Evolutionary conservation across 1,140 invertebrate species (phyloP), one percentile per base, ranked within the genome.

Genomic region (Scylla paramamosain): DNA sequence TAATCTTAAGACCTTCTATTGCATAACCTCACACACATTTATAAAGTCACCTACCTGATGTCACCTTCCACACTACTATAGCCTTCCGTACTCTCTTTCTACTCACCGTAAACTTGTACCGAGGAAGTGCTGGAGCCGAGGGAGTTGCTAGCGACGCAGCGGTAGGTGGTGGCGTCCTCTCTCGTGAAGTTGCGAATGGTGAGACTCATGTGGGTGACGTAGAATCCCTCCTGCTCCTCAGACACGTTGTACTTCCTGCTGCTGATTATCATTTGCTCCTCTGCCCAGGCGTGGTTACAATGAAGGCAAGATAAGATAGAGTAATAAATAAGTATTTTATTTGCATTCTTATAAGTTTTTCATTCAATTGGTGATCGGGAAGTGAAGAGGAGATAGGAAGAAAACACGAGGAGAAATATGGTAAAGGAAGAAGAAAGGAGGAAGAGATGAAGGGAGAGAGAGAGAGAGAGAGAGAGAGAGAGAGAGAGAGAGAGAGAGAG

Each of bases 111-210:
- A 92, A 99, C 97, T 97, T 98, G 98, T 96, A 99, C 99, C 87
- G 98, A 98, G 95, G 99, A 98, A 96, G 99, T 98, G 67, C 98
- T 99, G 96, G 98, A 98, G 89, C 99, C 99, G 7, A 99, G 97
- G 7, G 98, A 98, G 97, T 99, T 99, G 97, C 99, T 99, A 87
- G 99, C 99, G 96, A 99, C 98, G 83, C 96, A 96, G 97, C 98
- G 98, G 97, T 99, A 99, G 4, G 98, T 98, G n/a, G 98, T 98
- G 96, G 98, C 99, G 97, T 99, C 98, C 46, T 97, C 97, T 95
- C 97, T 97, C 95, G 97, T 97, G 91, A 99, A 98, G 96, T 98
- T 98, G 96, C 98, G 98, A 96, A 99, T 98, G 96, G 98, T 98
- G 95, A 99, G 97, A 96, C 98, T 98, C 98, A 99, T 99, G 96